Base-by-base conservation (phyloP, 2,113 vertebrate genomes). In the Lepus timidus region DNA sequence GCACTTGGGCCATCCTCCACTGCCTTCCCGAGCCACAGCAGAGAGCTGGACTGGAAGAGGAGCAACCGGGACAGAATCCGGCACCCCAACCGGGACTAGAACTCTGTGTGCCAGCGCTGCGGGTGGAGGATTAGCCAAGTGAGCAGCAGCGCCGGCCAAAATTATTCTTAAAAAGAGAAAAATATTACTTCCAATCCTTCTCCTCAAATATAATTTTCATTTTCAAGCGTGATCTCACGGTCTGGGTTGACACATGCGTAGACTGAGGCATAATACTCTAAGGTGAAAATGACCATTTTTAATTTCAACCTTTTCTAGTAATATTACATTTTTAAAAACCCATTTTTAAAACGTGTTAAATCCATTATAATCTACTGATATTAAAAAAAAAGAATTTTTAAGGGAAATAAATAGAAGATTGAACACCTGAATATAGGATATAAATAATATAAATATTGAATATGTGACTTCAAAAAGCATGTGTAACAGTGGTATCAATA, bases 391-490 rank as follows among this genome's bases (percentile, higher is more conserved):
- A 88, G 33, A 33, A 36, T 17, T 65, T 25, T n/a, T 58, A 11
- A 74, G 91, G 9, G 33, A 36, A 86, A 85, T 65, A 86, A 33
- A 25, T 10, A 11, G 23, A 85, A 74, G 52, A 83, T 9, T n/a
- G 31, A 88, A 33, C 65, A 25, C 12, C 14, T 70, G 22, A 85
- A n/a, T 79, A 76, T 9, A 9, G 19, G 3, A 17, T n/a, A 1
- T 68, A 90, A 76, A 87, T 68, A 11, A 78, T 39, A n/a, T 36
- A 84, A 90, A 88, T 90, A 88, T 90, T 93, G 81, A 82, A 29
- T 58, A 58, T 52, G 14, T 75, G 16, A 92, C 19, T 88, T 22
- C 17, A 11, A 64, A 93, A 75, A 62, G 27, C 25, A 44, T 65
- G 93, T 81, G 2, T 75, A 64, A n/a, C 39, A 62, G 31, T 61